Base-by-base conservation (phyloP, 2,797 vertebrate genomes). In the Harpagifer antarcticus region DNA sequence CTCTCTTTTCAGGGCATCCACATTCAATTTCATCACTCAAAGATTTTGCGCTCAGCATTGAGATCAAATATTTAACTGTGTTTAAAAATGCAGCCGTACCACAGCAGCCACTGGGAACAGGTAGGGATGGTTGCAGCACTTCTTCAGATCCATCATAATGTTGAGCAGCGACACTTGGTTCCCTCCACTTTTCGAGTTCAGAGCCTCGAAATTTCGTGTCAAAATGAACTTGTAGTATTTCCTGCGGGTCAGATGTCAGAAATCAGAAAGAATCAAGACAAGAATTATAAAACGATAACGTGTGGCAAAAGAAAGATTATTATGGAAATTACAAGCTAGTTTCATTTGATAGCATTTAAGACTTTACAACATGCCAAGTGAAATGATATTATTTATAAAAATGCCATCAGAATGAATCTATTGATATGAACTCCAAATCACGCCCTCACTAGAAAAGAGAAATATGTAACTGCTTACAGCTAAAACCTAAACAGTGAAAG, bases 71-170 rank as follows among this genome's bases (percentile, higher is more conserved):
- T 23, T 23, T 1, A n/a, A 16, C 5, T 23, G 15, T 33, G 54
- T 40, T 45, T 27, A 4, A 19, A 68, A 5, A 2, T 20, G 27
- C 0, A 45, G 6, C 86, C 94, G 14, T 91, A 99, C 98, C 97
- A 97, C 95, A 0, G 98, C 97, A 0, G 98, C 98, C 86, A 99
- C 98, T 0, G 98, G 98, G 82, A 99, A 99, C 86, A 99, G 96
- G 90, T 99, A 99, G 0, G 98, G 98, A 56, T 99, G 98, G 81
- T 99, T 99, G 83, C 98, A 99, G 83, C 98, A 99, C 83, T 99
- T 99, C 94, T 99, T 99, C 91, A 99, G 92, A 88, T 99, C 98
- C 98, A 99, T 99, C 98, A 99, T 99, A 84, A 99, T 99, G 91
- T 99, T 99, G 44, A 99, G 97, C 83, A 99, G 92, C 0, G 98